These are phyloP conservation scores for Thysanoteuthis rhombus DNA, from an alignment of 2,888 invertebrate species.

Conservation along the genomic window DNA sequence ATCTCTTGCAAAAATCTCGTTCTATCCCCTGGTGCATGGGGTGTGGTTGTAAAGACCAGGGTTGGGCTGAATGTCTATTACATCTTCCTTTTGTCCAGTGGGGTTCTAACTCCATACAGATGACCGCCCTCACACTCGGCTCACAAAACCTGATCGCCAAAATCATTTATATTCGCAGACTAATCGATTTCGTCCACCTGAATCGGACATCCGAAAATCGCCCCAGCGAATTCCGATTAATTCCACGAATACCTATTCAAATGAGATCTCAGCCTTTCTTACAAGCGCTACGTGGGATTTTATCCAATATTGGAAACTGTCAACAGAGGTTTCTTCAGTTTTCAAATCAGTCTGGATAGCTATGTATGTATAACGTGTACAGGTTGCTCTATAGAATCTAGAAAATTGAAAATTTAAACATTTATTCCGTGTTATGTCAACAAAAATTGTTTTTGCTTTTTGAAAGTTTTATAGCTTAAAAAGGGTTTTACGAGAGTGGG, in stretches of 20 bases:
- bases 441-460: too few species aligned
- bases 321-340: neutral
- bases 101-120: neutral
- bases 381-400: too few species aligned
- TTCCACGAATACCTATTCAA: neutral
- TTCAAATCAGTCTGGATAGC: too few species aligned
- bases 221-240: neutral
- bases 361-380: too few species aligned
- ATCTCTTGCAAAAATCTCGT: too few species aligned
- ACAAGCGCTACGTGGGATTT: neutral
- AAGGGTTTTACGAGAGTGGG: too few species aligned
- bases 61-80: neutral
- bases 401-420: too few species aligned
- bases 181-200: constrained; percentile 12
- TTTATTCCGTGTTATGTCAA: too few species aligned
- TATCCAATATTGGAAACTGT: neutral
- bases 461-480: too few species aligned
- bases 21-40: too few species aligned
- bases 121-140: neutral
- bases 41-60: neutral
- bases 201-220: constrained; percentile 12
- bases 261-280: neutral
- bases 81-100: neutral
- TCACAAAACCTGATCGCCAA: neutral
- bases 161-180: neutral